Conservation (phyloP, 23 tunicate species). For the Styela clava region DNA sequence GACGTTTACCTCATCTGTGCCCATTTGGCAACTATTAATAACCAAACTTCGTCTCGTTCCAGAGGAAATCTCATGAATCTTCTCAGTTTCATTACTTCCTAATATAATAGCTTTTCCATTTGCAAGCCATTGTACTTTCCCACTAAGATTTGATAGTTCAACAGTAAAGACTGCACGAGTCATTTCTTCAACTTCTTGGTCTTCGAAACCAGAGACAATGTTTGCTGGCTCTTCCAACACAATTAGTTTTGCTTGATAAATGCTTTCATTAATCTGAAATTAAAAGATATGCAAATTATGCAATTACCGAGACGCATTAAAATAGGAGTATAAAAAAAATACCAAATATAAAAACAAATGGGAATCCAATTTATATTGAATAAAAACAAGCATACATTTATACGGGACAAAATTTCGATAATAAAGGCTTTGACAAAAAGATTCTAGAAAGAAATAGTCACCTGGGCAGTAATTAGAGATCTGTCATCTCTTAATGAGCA, state of each 20-base stretch:
- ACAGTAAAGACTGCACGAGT: slow-evolving; percentile 48
- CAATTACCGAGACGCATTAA: neutral
- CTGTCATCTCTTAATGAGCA: slow-evolving; percentile 64
- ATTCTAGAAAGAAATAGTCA: no score
- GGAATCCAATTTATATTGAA: no score
- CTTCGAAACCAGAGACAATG: slow-evolving; percentile 30
- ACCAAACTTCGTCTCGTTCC: slow-evolving; percentile 57
- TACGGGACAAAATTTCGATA: no score
- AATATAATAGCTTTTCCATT: slow-evolving; percentile 54
- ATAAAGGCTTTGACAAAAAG: no score
- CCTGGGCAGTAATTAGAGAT: slow-evolving; percentile 64
- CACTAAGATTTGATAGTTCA: slow-evolving; percentile 60
- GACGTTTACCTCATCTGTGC: slow-evolving; percentile 53
- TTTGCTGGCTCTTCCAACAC: slow-evolving; percentile 48
- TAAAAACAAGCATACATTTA: no score
- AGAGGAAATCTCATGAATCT: slow-evolving; percentile 40
- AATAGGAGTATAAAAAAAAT: neutral
- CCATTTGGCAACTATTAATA: slow-evolving; percentile 55
- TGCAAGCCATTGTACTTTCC: slow-evolving; percentile 64
- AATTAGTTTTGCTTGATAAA: slow-evolving; percentile 33
- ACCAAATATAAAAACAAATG: no score
- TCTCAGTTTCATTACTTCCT: slow-evolving; percentile 21
- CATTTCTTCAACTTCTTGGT: slow-evolving; percentile 63
- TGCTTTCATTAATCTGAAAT: slow-evolving; percentile 52
- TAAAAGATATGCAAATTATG: neutral